Evolutionary conservation across 2,797 vertebrate species (phyloP), one percentile per base, ranked within the genome.

Genomic region (Hoplostethus mediterraneus): DNA sequence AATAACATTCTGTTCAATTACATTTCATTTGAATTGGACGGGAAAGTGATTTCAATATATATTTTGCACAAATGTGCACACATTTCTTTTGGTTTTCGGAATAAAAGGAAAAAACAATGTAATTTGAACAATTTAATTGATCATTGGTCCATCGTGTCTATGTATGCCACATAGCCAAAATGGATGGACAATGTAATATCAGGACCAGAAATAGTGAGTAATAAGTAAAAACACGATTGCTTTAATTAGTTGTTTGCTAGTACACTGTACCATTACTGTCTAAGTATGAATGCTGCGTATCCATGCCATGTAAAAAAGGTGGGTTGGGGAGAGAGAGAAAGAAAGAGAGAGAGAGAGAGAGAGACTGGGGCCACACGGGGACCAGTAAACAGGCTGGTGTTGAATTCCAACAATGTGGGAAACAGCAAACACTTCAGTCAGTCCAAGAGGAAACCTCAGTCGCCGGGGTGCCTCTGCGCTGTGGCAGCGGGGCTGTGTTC

Each of bases 371-470:
- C 88, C 90, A 89, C 87, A 87, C 66, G 78, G 83, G 87, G 86
- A 87, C 82, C 86, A 88, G 91, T 90, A 93, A 92, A 92, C 90
- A 90, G 85, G 59, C 87, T 80, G 82, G 89, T 91, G 92, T 91
- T 91, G 87, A 92, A 93, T 94, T 94, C 88, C 90, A 92, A 90
- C 90, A 88, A 91, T 91, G 92, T 92, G 90, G 84, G 89, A 91
- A 91, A 89, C 87, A 83, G 92, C 82, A 90, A 91, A 88, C 86
- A 83, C 84, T 90, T 81, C 73, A 87, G 76, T 86, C 79, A 61
- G 86, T 89, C 89, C 82, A 82, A 85, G 83, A 86, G 82, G 85
- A 89, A 87, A 87, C 79, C 84, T 90, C 83, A 86, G 82, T 76
- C 62, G 45, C 85, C 28, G 77, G 81, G 89, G 71, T 81, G 86